Evolutionary conservation across 2,888 invertebrate genomes (phyloP), one percentile per base, ranked within the genome.

Genomic region (Diarsia brunnea): DNA sequence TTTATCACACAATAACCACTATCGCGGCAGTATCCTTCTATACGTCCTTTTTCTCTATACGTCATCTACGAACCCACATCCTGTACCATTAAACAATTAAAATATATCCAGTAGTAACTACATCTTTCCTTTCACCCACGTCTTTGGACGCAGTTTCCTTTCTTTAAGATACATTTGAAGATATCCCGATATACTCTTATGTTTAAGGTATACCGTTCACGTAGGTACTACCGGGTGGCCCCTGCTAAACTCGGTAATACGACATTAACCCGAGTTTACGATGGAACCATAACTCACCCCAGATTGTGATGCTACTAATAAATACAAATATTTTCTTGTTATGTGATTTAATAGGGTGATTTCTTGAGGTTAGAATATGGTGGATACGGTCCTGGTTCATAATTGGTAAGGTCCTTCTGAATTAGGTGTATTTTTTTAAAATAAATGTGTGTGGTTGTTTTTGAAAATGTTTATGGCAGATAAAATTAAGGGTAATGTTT

Each of bases 291-390:
- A 95, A 96, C 93, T 95, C 94, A 94, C 92, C 91, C 92, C 88
- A 92, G 90, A 93, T 93, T 91, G 89, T 93, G 90, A 91, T 91
- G 92, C 91, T 89, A 90, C 90, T 93, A 93, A 94, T 94, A 95
- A 95, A 95, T 95, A 95, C 93, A 93, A 95, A 95, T 95, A 95
- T 93, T 94, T 94, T 93, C 91, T 93, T 92, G 91, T 93, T 89
- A 90, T 91, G 90, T 95, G 95, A 95, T 95, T 95, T 95, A 95
- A 95, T 93, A 90, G 91, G 89, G 89, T 89, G 75, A 86, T 81
- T 78, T 80, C 79, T 73, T 19, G 27, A 74, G 2, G 83, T 38
- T 83, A 88, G 79, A 24, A 31, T 90, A 71, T 24, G 84, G 61
- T 90, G 91, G 94, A 94, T 89, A 89, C 21, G 81, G 55, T 69